Conservation (phyloP, 92 coral and sea anemone genomes). For the Ricordea florida region DNA sequence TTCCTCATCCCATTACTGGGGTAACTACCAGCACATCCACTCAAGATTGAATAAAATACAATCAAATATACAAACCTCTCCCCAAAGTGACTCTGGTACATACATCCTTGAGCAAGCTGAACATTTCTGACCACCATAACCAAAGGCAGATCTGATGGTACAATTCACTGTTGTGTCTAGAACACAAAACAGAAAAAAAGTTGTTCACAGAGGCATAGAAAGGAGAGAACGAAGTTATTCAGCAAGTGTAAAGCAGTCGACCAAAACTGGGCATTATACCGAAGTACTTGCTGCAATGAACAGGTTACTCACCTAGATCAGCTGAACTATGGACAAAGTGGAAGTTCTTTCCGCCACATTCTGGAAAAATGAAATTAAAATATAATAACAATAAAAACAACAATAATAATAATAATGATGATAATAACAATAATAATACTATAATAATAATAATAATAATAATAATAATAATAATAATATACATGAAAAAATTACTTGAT, state of each 20-base stretch:
- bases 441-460: too few species aligned
- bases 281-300: neutral
- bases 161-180: constrained; percentile 85
- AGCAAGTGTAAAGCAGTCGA: neutral
- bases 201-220: neutral
- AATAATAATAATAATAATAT: too few species aligned
- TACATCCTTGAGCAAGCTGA: constrained; percentile 92
- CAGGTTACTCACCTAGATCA: constrained; percentile 67
- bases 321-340: constrained; percentile 91
- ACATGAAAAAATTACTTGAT: too few species aligned
- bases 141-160: constrained; percentile 90
- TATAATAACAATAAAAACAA: too few species aligned
- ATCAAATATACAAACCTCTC: constrained; percentile 54
- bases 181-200: neutral
- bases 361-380: too few species aligned
- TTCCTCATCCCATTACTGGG: too few species aligned
- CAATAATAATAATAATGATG: too few species aligned
- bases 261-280: neutral
- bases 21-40: too few species aligned
- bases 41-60: neutral
- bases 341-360: constrained; percentile 97
- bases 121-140: constrained; percentile 96
- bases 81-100: constrained; percentile 93
- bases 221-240: neutral
- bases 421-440: too few species aligned